Conservation (phyloP, 1,140 invertebrate species). For the Anastrepha obliqua region DNA sequence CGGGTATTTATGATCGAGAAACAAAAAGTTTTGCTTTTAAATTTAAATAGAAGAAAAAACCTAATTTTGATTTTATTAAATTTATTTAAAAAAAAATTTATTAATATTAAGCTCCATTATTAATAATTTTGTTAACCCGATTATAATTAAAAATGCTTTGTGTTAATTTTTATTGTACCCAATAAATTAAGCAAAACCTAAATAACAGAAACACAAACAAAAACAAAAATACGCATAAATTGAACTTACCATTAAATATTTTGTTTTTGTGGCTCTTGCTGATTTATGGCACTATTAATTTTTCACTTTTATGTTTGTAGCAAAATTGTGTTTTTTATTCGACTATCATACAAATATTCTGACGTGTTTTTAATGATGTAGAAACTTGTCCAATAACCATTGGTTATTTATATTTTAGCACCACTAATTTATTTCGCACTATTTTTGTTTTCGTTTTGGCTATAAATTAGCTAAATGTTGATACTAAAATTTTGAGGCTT, state of each 20-base stretch:
- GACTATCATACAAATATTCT: neutral
- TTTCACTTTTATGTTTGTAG: neutral
- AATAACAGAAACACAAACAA: neutral
- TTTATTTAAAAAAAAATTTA: too few species aligned
- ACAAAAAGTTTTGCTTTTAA: too few species aligned
- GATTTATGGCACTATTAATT: slow-evolving; percentile 39
- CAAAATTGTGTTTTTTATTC: neutral
- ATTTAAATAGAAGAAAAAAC: too few species aligned
- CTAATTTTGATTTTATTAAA: too few species aligned
- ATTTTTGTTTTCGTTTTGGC: neutral
- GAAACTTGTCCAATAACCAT: neutral
- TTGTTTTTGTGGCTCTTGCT: neutral
- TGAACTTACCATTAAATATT: slow-evolving; percentile 27
- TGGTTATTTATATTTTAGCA: neutral
- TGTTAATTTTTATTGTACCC: neutral
- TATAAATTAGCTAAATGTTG: neutral
- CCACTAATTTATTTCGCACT: neutral
- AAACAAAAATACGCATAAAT: neutral
- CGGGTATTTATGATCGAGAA: too few species aligned
- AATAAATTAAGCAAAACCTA: neutral
- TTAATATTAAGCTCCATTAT: neutral
- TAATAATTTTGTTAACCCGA: neutral
- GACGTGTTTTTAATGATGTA: neutral
- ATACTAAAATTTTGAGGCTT: neutral
- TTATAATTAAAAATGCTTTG: too few species aligned